Evolutionary conservation across 2,888 invertebrate species (phyloP).

Genomic region (Geophilus truncorum): DNA sequence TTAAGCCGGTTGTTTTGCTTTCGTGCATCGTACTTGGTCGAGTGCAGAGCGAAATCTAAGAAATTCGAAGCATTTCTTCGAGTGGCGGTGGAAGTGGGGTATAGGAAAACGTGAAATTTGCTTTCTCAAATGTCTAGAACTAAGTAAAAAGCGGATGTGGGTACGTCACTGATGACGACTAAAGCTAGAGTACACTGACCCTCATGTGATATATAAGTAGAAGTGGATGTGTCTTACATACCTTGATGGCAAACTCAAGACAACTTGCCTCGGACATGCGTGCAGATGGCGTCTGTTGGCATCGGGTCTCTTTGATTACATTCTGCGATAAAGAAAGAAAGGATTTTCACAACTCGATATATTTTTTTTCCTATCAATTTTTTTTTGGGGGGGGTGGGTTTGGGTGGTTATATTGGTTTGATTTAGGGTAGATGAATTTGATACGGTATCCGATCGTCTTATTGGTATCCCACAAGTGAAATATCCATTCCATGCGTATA

Average conservation of each 20-base stretch:
- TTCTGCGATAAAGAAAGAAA: neutral
- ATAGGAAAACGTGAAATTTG: neutral
- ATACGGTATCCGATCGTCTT: neutral
- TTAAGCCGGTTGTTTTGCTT: no score
- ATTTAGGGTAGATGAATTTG: neutral
- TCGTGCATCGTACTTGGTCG: no score
- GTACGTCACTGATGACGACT: neutral
- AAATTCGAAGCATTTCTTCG: neutral
- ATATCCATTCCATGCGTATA: neutral
- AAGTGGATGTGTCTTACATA: constrained; percentile 6
- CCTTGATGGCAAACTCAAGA: neutral
- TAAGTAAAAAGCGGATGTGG: neutral
- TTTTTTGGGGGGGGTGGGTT: no score
- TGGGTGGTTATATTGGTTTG: no score
- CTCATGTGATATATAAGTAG: constrained; percentile 1
- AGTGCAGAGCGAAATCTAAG: no score
- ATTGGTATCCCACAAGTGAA: neutral
- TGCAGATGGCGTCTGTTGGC: neutral
- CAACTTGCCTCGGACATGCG: neutral
- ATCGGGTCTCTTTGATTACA: neutral
- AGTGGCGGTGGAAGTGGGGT: neutral
- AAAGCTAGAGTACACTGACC: neutral
- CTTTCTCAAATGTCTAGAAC: neutral
- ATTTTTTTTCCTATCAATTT: no score
- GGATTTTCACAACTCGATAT: neutral